Conservation (phyloP, 2,113 vertebrate genomes). For the Scomber japonicus region DNA sequence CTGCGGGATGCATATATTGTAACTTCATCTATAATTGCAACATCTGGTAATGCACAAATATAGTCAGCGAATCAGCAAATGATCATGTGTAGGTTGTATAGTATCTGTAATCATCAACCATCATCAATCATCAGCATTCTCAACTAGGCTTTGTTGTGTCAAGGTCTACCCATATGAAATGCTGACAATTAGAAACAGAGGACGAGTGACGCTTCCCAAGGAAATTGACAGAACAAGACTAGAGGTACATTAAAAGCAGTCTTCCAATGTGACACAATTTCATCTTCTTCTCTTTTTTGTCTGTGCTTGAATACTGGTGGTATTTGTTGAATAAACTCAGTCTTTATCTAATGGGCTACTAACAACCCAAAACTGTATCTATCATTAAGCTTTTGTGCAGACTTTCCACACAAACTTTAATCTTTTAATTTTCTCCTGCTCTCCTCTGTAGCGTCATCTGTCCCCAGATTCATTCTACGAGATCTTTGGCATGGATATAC, state of each 20-base stretch:
- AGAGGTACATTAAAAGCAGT: conserved; percentile 85
- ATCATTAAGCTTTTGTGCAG: not conserved
- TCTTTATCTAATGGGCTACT: too few relatives aligned
- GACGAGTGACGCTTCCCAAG: conserved; percentile 93
- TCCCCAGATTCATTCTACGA: conserved; percentile 92
- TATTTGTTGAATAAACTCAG: not conserved
- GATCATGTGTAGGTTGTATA: not conserved
- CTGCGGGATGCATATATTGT: conserved; percentile 2
- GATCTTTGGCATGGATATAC: conserved; percentile 94
- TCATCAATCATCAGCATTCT: conserved; percentile 41
- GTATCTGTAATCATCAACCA: conserved; percentile 39
- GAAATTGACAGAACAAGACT: conserved; percentile 96
- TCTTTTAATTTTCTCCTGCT: conserved; percentile 4
- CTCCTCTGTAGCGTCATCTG: conserved; percentile 88
- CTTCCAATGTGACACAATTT: not conserved
- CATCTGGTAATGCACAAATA: not conserved
- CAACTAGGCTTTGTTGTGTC: conserved; percentile 70
- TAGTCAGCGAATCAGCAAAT: not conserved
- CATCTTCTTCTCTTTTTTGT: not conserved
- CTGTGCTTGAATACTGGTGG: too few relatives aligned
- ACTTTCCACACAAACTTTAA: not conserved
- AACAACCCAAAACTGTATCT: not conserved
- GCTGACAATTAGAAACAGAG: conserved; percentile 93
- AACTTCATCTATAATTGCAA: conserved; percentile 11
- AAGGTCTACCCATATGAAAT: conserved; percentile 98